These are phyloP conservation scores for Sternarchorhynchus goeldii DNA, from an alignment of 2,797 vertebrate species.

Conservation along the genomic window DNA sequence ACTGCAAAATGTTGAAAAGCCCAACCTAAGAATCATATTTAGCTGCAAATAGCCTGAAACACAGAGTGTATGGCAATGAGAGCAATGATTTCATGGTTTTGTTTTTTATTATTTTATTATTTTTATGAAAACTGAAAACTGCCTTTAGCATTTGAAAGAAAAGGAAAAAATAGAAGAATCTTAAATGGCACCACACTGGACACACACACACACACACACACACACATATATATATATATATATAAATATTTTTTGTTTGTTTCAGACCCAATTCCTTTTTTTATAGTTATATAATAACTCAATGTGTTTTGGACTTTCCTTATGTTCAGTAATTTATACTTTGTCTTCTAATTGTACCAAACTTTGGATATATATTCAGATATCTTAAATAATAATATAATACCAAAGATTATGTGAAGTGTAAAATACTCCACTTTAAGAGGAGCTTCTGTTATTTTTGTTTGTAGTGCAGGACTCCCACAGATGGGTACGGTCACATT, in stretches of 20 bases:
- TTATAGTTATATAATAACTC: constrained; percentile 23
- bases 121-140: no score
- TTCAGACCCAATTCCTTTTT: constrained; percentile 12
- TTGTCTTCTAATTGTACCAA: neutral
- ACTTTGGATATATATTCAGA: constrained; percentile 4
- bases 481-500: neutral
- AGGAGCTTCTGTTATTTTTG: constrained; percentile 17
- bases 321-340: constrained; percentile 4
- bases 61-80: no score
- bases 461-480: constrained; percentile 1
- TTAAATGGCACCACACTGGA: constrained; percentile 7
- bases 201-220: no score
- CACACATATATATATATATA: constrained; percentile 12
- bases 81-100: no score
- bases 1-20: neutral
- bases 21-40: neutral
- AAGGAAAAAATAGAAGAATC: neutral
- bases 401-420: neutral
- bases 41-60: no score
- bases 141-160: no score
- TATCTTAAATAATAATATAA: constrained; percentile 2
- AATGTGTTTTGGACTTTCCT: neutral
- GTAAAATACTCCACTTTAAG: neutral
- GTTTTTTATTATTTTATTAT: no score
- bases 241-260: neutral